These are phyloP conservation scores for Dryococelus australis DNA, from an alignment of 2,888 invertebrate genomes.

Conservation along the genomic window DNA sequence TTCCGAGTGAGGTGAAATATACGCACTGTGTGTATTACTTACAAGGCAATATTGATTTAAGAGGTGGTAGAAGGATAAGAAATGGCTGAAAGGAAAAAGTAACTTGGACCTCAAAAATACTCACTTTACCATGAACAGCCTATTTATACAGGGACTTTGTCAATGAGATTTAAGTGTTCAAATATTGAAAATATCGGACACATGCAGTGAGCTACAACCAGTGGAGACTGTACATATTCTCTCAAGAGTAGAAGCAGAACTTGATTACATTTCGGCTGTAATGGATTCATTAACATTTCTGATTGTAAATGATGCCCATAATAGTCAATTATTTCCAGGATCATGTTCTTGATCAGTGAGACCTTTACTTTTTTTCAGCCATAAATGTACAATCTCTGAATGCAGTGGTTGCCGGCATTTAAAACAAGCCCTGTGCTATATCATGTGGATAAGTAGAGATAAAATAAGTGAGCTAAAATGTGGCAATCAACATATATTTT, in stretches of 20 bases:
- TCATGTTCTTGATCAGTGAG: not conserved
- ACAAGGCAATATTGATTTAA: too few species aligned
- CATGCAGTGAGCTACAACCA: slow-evolving; percentile 11
- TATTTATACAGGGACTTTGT: slow-evolving; percentile 26
- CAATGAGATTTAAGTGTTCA: slow-evolving; percentile 23
- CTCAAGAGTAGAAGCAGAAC: slow-evolving; percentile 6
- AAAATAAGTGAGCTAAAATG: too few species aligned
- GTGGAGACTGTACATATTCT: slow-evolving; percentile 18
- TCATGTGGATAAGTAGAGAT: too few species aligned
- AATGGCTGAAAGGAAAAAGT: too few species aligned
- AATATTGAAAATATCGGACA: slow-evolving; percentile 17
- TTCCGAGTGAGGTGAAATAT: too few species aligned
- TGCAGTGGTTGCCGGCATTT: too few species aligned
- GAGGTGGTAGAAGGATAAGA: too few species aligned
- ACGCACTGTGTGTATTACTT: too few species aligned
- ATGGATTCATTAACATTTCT: slow-evolving; percentile 7
- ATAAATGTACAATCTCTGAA: not conserved
- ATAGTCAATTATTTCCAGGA: not conserved
- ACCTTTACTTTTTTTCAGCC: slow-evolving; percentile 16
- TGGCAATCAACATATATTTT: too few species aligned
- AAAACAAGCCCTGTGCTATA: too few species aligned
- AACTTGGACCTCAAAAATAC: too few species aligned
- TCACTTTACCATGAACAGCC: too few species aligned
- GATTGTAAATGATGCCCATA: not conserved
- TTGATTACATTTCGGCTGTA: slow-evolving; percentile 18